phyloP scores from a whole-genome alignment of 2,888 invertebrate genomes.

The Caenorhabditis sp. region DNA sequence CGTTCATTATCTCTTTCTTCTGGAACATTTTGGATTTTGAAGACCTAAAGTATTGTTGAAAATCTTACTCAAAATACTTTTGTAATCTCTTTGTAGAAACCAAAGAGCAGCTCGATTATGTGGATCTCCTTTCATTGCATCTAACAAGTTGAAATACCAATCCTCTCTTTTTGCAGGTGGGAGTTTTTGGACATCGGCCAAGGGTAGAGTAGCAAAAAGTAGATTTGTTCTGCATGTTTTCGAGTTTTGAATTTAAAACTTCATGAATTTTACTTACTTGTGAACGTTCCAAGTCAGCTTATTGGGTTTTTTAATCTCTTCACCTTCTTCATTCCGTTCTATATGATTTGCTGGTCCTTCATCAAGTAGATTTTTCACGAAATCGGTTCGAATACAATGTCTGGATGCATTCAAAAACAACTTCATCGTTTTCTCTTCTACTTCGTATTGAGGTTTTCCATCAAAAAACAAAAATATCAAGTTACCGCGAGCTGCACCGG shows the following conservation, averaged over 20 bases:
- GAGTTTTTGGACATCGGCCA: not conserved
- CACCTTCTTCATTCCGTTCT: constrained; percentile 9
- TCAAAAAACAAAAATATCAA: constrained; percentile 6
- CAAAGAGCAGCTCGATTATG: constrained; percentile 22
- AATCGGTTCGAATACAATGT: not conserved
- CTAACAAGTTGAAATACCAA: constrained; percentile 28
- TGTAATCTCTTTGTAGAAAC: constrained; percentile 23
- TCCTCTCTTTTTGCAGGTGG: not conserved
- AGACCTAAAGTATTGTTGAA: not conserved
- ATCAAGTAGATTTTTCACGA: constrained; percentile 7
- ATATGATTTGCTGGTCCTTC: constrained; percentile 15
- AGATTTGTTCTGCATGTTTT: not conserved
- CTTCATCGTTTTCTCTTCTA: not conserved
- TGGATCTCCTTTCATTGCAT: constrained; percentile 33
- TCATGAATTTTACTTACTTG: no score
- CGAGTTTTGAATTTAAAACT: no score
- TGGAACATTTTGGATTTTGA: constrained; percentile 3
- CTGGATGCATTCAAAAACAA: not conserved
- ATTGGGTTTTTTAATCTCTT: not conserved
- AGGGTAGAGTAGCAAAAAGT: not conserved
- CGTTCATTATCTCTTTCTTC: constrained; percentile 15
- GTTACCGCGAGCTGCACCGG: constrained; percentile 21
- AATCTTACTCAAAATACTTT: constrained; percentile 14
- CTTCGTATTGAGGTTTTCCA: not conserved
- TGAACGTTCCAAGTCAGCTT: constrained; percentile 15